phyloP scores from a whole-genome alignment of 2,113 vertebrate species.

The Hippocampus zosterae region DNA sequence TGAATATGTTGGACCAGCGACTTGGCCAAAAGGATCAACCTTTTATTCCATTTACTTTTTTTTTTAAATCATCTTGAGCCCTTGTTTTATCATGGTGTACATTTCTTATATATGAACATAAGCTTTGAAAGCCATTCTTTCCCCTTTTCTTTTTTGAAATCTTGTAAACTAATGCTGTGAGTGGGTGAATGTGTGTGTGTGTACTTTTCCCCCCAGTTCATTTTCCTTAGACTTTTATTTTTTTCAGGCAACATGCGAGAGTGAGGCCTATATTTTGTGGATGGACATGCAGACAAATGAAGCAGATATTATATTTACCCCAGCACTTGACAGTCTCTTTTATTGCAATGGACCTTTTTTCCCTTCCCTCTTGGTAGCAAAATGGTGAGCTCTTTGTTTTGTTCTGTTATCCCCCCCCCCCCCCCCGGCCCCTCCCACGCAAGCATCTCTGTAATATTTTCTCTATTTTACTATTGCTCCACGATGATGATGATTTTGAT shows the following conservation, averaged over 20 bases:
- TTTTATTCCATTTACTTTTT: slow-evolving; percentile 70
- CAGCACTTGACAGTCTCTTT: slow-evolving; percentile 81
- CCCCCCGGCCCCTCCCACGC: slow-evolving; percentile 45
- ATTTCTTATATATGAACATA: slow-evolving; percentile 79
- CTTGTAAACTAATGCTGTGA: slow-evolving; percentile 78
- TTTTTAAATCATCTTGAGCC: slow-evolving; percentile 63
- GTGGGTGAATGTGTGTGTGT: slow-evolving; percentile 43
- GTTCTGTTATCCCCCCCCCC: slow-evolving; percentile 31
- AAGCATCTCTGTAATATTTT: slow-evolving; percentile 77
- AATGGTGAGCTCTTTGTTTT: slow-evolving; percentile 76
- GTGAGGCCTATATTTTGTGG: slow-evolving; percentile 80
- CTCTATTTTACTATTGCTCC: slow-evolving; percentile 74
- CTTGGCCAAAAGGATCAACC: slow-evolving; percentile 73
- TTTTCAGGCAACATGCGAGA: slow-evolving; percentile 73
- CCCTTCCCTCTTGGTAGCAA: slow-evolving; percentile 72
- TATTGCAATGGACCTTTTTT: slow-evolving; percentile 75
- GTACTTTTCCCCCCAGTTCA: slow-evolving; percentile 76
- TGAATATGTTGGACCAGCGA: slow-evolving; percentile 75
- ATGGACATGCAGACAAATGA: slow-evolving; percentile 76
- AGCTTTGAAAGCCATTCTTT: slow-evolving; percentile 79
- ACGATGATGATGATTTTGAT: neutral
- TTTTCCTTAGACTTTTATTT: slow-evolving; percentile 73
- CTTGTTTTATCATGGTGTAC: slow-evolving; percentile 87
- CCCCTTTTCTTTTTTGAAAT: slow-evolving; percentile 78
- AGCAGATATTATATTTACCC: slow-evolving; percentile 80